Percentiles rank a stretch among this genome's conserved stretches.
These are phyloP conservation scores for Apis laboriosa DNA, from an alignment of 1,140 invertebrate species.

Conservation along the genomic window DNA sequence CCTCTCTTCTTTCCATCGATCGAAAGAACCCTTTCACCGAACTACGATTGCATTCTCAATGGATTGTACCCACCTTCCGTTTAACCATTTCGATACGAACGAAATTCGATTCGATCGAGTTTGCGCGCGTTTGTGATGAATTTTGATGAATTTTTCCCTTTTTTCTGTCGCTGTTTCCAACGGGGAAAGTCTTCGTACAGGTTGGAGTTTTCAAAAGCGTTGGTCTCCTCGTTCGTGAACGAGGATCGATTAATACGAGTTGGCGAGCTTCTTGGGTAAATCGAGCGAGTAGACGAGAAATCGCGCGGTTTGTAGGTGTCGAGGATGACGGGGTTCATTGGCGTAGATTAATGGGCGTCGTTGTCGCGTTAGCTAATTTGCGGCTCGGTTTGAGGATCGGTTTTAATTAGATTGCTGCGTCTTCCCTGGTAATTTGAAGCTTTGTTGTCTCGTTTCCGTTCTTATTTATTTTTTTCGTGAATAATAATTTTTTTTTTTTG, in stretches of 20 bases:
- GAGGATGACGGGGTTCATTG: slow-evolving; percentile 24
- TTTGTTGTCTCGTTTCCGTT: background rate
- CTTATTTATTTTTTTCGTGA: background rate
- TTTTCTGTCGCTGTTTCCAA: background rate
- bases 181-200: background rate
- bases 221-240: background rate
- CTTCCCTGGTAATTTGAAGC: slow-evolving; percentile 5
- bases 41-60: no score
- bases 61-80: no score
- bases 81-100: background rate
- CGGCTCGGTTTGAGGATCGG: background rate
- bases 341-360: slow-evolving; percentile 31
- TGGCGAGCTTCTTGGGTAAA: background rate
- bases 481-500: background rate
- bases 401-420: slow-evolving; percentile 29
- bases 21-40: no score
- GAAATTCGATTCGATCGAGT: no score
- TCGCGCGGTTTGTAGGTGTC: slow-evolving; percentile 27
- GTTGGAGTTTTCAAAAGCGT: no score
- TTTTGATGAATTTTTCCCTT: no score
- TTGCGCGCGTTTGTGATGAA: no score
- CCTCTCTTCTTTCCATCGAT: background rate
- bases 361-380: slow-evolving; percentile 39
- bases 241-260: background rate
- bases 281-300: background rate